Evolutionary conservation across 2,797 vertebrate genomes (phyloP), one percentile per base, ranked within the genome.

Genomic region (Astyanax mexicanus): DNA sequence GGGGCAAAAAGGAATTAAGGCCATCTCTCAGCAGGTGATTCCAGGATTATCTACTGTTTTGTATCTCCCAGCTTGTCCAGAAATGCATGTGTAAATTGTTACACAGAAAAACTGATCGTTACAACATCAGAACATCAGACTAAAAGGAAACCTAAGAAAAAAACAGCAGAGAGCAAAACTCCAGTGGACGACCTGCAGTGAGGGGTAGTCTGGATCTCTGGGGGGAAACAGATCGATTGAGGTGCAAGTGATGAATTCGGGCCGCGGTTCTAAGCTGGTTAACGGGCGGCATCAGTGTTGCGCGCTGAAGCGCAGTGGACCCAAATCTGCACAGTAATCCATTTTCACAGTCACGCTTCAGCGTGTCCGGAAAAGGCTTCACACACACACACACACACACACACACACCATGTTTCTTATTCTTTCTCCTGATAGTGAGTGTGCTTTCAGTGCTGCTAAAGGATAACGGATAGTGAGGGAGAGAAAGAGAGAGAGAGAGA

Each of bases 271-370:
- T 74, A 79, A 81, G 76, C 81, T 64, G 78, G 74, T 81, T 81
- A 79, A 85, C 29, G 55, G 54, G 61, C 80, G 27, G 79, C 68
- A 70, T 74, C 73, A 23, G 73, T 15, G 68, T 38, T 64, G 71
- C 44, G n/a, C 55, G 42, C 52, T 52, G 65, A 55, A 70, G 74
- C 55, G 73, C 40, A 37, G 66, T 76, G 71, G 67, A 71, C 77
- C 78, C 77, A 78, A 81, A 78, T 83, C 61, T 79, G 80, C 75
- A 69, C 44, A 73, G 80, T 80, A 85, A 85, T 85, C 78, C 70
- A 79, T 82, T 85, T 83, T 81, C 80, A 83, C 77, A 80, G 84
- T 83, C 80, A 83, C 72, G 77, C 81, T 77, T 71, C 72, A 70
- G 45, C 74, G 77, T 81, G 74, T 74, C 69, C 38, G 65, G 19